Percentiles rank a stretch among this genome's conserved stretches.
phyloP scores from a whole-genome alignment of 2,113 vertebrate genomes.

The Sphaerodactylus townsendi region DNA sequence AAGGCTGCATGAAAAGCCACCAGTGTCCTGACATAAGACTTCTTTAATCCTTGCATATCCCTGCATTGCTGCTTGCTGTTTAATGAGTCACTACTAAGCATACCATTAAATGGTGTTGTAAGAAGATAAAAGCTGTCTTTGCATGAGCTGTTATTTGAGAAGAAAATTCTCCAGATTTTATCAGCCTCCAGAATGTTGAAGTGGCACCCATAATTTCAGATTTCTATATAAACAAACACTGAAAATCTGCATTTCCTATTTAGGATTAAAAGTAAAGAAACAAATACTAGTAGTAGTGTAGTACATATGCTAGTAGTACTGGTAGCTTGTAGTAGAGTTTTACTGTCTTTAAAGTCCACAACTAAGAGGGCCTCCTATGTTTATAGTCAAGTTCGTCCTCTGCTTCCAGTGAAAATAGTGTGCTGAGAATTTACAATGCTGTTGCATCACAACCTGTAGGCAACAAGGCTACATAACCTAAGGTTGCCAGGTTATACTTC shows the following conservation, averaged over 20 bases:
- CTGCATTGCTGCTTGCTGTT: constrained; percentile 52
- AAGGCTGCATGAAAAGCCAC: constrained; percentile 58
- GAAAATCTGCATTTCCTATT: background rate
- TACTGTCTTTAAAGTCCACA: background rate
- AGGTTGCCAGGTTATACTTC: background rate
- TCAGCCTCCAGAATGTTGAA: constrained; percentile 43
- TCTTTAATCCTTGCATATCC: constrained; percentile 60
- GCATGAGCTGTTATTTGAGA: constrained; percentile 54
- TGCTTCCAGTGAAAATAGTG: background rate
- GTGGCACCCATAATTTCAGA: constrained; percentile 30
- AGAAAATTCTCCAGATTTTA: constrained; percentile 50
- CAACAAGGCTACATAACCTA: background rate
- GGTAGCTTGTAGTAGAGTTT: background rate
- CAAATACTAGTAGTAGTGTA: background rate
- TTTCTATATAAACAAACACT: background rate
- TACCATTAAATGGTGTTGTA: constrained; percentile 55
- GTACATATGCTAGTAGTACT: background rate
- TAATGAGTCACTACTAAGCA: constrained; percentile 61
- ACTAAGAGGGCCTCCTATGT: background rate
- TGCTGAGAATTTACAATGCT: background rate
- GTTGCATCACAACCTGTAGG: background rate
- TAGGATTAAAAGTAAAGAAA: no score
- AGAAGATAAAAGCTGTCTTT: constrained; percentile 51
- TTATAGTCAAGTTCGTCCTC: background rate
- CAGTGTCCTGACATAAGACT: constrained; percentile 47